Base-by-base conservation (phyloP, 2,113 vertebrate genomes). In the Hippocampus guttulatus region DNA sequence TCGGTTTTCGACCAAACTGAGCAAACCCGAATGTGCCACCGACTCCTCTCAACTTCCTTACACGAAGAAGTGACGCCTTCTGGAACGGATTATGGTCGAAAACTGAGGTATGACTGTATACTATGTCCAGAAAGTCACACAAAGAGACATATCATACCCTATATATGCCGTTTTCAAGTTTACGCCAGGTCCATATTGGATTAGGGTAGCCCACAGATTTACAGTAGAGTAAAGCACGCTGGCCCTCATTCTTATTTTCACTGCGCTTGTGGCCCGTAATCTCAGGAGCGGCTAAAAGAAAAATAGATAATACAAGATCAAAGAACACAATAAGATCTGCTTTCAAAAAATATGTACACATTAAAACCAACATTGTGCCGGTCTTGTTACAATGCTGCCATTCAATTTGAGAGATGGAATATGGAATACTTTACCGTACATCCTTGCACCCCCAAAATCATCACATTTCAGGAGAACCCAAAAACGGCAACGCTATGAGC, bases 221-320 rank as follows among this genome's bases (percentile, higher is more conserved):
- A 90, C 97, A 99, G 87, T 97, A 95, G 85, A 99, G 92, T 12
- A 94, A 15, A 4, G 95, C 97, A 6, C 81, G 88, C 74, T 98
- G 94, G 12, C 96, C 96, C 91, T 99, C 97, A 0, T 98, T 98
- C 74, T 94, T 97, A 79, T 99, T 99, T 89, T 99, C 97, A 6
- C 96, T 98, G 25, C 95, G 91, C 88, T 98, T 99, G 90, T 99
- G 96, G 64, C 95, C 95, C 38, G 88, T 95, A 75, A 98, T 96
- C 54, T 95, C 93, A 65, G 97, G 97, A 83, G 71, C 75, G 81
- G 95, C 97, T 99, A 64, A n/a, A 81, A 85, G 12, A 64, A 8
- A 38, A 40, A 77, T 54, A 70, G 12, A 62, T 2, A 45, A 66
- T 33, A 45, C 43, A 15, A 64, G 1, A 73, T 68, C 49, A 64